Base-by-base conservation (phyloP, 2,113 vertebrate genomes). In the Panthera tigris region DNA sequence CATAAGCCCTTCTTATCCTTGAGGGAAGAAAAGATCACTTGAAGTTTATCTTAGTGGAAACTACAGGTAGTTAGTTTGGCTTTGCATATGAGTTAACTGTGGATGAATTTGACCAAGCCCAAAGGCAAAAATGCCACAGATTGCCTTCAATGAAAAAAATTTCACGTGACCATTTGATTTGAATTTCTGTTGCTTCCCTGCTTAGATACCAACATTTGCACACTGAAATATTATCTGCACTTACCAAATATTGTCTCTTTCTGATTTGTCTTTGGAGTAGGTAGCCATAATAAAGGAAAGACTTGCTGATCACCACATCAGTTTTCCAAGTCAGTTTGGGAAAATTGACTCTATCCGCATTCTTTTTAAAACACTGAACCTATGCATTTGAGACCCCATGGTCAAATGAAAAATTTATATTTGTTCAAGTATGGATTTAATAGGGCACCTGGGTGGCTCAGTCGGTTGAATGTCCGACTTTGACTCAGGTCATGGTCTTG, bases 101-200 rank as follows among this genome's bases (percentile, higher is more conserved):
- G 84, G 33, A 41, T 39, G 61, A 69, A 95, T 97, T 41, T 80
- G 85, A 25, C 79, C 61, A 98, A 79, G 14, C 33, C 48, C 85
- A 87, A 89, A 97, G 87, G 16, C 57, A 97, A 96, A 79, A 97
- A 86, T 86, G 71, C 63, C 50, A 63, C 90, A 80, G 94, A 63
- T 82, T 39, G 4, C 0, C 88, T 97, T 94, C 79, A 83, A 65
- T 73, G 76, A 80, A 73, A 82, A 86, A 96, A 83, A 69, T 57
- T 2, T 0, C 19, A 80, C 93, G 69, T 89, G 52, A 29, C 61
- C 31, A 14, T 39, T 45, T 86, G 29, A 1, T 88, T 81, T 81
- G 18, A 94, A 87, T 93, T 97, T 96, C 71, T 66, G 0, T 91
- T 80, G 27, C 85, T 96, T 94, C 65, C 94, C 36, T 97, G 39